Evolutionary conservation across 2,797 vertebrate species (phyloP).

Genomic region (Rhinatrema bivittatum): DNA sequence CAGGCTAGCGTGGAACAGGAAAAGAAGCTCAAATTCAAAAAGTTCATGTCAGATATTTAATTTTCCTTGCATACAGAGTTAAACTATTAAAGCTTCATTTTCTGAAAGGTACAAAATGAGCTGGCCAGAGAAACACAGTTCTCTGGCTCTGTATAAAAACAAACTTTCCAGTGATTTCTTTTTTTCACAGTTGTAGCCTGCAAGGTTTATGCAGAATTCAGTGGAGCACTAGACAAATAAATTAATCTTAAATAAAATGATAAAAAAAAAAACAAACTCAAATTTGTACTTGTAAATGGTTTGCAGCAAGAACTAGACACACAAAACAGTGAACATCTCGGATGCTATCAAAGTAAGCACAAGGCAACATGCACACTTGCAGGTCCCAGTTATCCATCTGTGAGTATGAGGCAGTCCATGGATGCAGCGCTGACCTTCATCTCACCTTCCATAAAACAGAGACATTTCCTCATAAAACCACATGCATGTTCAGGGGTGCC

Average conservation of each 20-base stretch:
- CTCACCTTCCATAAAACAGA: neutral
- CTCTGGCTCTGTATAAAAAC: neutral
- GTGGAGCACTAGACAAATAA: neutral
- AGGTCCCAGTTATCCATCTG: neutral
- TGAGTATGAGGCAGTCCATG: neutral
- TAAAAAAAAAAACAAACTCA: neutral
- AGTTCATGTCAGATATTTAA: no score
- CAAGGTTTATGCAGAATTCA: neutral
- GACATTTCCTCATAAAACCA: no score
- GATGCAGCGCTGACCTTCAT: neutral
- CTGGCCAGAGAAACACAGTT: slow-evolving; percentile 15
- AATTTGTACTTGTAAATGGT: slow-evolving; percentile 6
- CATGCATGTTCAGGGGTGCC: neutral
- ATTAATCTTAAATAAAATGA: slow-evolving; percentile 4
- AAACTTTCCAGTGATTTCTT: neutral
- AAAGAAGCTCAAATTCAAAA: no score
- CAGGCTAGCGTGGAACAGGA: no score
- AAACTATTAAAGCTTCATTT: slow-evolving; percentile 22
- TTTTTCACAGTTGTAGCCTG: neutral
- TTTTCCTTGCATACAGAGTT: no score
- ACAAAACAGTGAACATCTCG: slow-evolving; percentile 1
- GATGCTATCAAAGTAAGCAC: neutral
- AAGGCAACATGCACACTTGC: slow-evolving; percentile 7
- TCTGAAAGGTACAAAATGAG: slow-evolving; percentile 20
- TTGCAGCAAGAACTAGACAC: neutral